phyloP scores from a whole-genome alignment of 2,113 vertebrate species.

The Orthonyx spaldingii region DNA sequence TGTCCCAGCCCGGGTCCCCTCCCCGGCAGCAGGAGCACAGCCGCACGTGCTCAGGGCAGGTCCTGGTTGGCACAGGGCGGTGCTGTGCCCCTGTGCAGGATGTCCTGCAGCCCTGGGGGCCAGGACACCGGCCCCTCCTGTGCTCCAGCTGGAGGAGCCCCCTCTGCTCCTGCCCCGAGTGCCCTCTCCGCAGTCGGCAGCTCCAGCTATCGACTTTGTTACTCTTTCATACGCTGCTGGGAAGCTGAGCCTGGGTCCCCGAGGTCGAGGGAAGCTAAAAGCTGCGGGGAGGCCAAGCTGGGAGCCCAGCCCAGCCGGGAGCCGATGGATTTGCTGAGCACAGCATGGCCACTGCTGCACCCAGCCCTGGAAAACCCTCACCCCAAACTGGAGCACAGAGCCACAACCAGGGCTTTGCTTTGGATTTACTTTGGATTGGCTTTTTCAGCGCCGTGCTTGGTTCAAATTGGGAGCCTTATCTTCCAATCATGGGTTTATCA shows the following conservation, averaged over 20 bases:
- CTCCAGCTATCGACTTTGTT: not conserved
- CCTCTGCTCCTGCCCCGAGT: not conserved
- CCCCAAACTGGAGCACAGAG: accelerated
- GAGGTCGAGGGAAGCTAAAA: not conserved
- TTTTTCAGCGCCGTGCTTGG: not conserved
- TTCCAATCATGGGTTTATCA: not conserved
- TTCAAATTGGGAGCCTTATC: not conserved
- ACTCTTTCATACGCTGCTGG: not conserved
- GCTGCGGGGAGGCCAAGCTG: not conserved
- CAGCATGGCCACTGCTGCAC: not conserved
- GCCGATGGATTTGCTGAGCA: not conserved
- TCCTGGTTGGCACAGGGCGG: not conserved
- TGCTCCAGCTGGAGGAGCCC: not conserved
- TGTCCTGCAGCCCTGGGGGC: not conserved
- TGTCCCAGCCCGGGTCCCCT: not conserved
- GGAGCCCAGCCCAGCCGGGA: not conserved
- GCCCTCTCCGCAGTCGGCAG: not conserved
- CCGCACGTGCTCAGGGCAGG: not conserved
- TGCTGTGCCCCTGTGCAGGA: too few relatives aligned
- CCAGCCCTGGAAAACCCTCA: not conserved
- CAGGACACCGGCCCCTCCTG: not conserved
- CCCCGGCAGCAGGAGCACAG: not conserved
- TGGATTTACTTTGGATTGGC: not conserved
- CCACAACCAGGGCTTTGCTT: not conserved
- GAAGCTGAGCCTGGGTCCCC: not conserved